Conservation (phyloP, 2,797 vertebrate genomes). For the Brachyrhaphis roseni region DNA sequence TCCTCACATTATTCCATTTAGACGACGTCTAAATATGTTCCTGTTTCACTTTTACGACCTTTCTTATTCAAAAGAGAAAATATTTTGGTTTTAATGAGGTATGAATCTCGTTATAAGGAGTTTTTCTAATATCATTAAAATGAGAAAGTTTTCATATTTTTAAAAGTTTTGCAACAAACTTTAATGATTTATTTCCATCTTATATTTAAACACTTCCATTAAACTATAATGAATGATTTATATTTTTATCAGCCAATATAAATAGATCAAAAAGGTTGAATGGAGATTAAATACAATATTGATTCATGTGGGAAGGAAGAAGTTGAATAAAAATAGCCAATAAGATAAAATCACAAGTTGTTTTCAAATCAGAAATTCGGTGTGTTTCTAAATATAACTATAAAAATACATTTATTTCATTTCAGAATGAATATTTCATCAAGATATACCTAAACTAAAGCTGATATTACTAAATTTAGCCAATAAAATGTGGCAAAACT, state of each 20-base stretch:
- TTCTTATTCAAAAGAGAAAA: no score
- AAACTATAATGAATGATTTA: background rate
- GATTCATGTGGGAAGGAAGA: background rate
- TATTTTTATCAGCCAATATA: background rate
- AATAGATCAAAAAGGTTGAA: background rate
- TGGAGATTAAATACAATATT: background rate
- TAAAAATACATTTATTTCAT: background rate
- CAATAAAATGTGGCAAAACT: background rate
- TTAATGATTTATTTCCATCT: no score
- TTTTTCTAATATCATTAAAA: no score
- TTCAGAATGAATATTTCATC: background rate
- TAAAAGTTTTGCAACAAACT: no score
- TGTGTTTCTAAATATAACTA: background rate
- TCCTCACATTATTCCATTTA: no score
- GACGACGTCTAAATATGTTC: no score
- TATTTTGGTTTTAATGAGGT: no score
- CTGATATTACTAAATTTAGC: background rate
- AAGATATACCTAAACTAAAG: background rate
- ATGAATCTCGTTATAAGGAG: no score
- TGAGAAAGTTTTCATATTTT: no score
- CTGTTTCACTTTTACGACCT: no score
- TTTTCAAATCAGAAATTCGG: background rate
- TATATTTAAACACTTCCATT: no score
- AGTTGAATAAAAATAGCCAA: background rate
- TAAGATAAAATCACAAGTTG: background rate